Base-by-base conservation (phyloP, 2,888 invertebrate species). In the Pseudococcus jackbeardsleyi region DNA sequence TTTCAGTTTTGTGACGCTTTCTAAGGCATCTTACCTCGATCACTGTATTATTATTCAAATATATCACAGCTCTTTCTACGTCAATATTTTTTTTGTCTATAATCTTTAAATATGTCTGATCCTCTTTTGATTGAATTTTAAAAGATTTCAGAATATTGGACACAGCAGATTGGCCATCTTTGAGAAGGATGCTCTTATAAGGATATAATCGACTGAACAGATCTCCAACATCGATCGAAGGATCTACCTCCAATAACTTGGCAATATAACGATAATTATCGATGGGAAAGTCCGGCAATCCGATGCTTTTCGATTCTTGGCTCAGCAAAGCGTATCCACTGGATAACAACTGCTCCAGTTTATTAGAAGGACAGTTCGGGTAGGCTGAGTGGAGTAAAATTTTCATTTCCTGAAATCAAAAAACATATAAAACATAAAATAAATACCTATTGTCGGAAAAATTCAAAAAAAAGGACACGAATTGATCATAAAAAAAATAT, bases 211-310 rank as follows among this genome's bases (percentile, higher is more conserved):
- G 93, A 89, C 94, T 94, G 64, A 98, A 91, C 2, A 96, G 92
- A 89, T 95, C 94, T 54, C 68, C 48, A 0, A 90, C 90, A 11
- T 88, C 85, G 15, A 50, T 68, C 0, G 64, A 64, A n/a, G 84
- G 85, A 85, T 88, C 85, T 19, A 48, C n/a, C 22, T 94, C 96
- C 94, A 96, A 90, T 89, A 97, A 93, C 89, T 92, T 91, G 5
- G 95, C 95, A 48, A 95, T 94, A 7, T 93, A 91, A 0, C 92
- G 92, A 85, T 98, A 92, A 92, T 95, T 96, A 91, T 97, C 97
- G 1, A 97, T 91, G 0, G 99, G 98, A 91, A 98, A 98, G 92
- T 98, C 97, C 0, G 98, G 98, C 89, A 99, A 92, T 88, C 95
- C 95, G 88, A 97, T 93, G 89, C 92, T 91, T 6, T 92, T 91